Conservation (phyloP, 2,113 vertebrate species). For the Daphoenositta chrysoptera region DNA sequence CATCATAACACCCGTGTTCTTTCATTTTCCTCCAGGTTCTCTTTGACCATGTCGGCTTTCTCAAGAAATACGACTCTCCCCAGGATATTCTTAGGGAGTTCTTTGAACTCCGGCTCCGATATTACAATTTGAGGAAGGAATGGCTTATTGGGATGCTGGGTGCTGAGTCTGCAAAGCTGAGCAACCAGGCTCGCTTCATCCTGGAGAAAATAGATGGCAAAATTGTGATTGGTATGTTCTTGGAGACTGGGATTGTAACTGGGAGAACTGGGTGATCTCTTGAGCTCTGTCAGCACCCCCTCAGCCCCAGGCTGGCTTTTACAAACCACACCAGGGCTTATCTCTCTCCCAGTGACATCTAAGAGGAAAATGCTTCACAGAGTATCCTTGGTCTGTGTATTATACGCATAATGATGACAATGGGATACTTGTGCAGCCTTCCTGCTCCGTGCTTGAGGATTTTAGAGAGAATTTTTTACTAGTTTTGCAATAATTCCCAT, state of each 20-base stretch:
- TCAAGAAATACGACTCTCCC: slow-evolving; percentile 90
- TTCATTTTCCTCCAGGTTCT: slow-evolving; percentile 80
- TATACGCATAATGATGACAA: not conserved
- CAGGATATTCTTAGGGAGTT: slow-evolving; percentile 91
- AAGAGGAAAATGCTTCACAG: not conserved
- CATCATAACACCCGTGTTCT: not conserved
- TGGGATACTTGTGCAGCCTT: not conserved
- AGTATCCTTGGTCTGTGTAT: not conserved
- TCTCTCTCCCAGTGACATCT: not conserved
- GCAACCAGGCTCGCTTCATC: slow-evolving; percentile 98
- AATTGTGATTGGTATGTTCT: slow-evolving; percentile 87
- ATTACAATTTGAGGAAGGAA: slow-evolving; percentile 91
- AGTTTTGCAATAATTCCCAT: not conserved
- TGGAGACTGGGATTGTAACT: not conserved
- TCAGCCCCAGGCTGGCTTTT: not conserved
- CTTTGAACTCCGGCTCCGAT: slow-evolving; percentile 88
- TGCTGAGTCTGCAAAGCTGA: slow-evolving; percentile 87
- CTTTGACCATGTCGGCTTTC: slow-evolving; percentile 92
- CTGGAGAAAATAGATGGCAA: slow-evolving; percentile 95
- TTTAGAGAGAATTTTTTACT: not conserved
- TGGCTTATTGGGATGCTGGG: slow-evolving; percentile 91
- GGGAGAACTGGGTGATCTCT: not conserved
- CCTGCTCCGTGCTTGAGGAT: not conserved
- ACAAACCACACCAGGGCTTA: slow-evolving; percentile 8
- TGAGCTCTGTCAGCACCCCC: slow-evolving; percentile 12